phyloP scores from a whole-genome alignment of 2,797 vertebrate genomes.

The Parauchenoglanis ngamensis region DNA sequence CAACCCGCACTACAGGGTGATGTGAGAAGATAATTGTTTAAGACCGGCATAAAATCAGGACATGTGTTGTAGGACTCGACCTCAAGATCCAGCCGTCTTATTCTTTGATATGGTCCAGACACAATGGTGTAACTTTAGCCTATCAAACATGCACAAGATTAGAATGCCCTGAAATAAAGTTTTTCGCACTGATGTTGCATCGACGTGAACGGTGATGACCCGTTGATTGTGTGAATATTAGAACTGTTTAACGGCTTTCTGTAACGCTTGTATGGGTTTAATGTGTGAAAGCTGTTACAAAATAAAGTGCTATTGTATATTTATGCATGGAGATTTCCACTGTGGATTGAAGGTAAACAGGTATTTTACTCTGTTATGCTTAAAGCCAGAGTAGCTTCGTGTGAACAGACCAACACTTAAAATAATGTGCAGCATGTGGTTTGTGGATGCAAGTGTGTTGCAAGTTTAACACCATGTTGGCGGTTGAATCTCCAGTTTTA shows the following conservation, averaged over 20 bases:
- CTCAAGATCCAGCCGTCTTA: neutral
- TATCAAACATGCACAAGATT: neutral
- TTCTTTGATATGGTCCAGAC: neutral
- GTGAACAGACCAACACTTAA: neutral
- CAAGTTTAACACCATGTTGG: neutral
- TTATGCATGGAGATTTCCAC: conserved; percentile 18
- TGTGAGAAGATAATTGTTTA: neutral
- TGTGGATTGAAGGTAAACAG: neutral
- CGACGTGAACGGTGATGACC: neutral
- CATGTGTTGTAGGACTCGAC: neutral
- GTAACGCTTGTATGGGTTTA: neutral
- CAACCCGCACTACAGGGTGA: neutral
- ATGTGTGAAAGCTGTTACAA: neutral
- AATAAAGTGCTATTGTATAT: neutral
- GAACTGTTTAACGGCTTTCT: neutral
- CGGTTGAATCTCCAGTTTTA: neutral
- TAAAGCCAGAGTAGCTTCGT: neutral
- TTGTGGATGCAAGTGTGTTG: neutral
- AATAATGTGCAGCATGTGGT: neutral
- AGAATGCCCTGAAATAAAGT: too few species aligned
- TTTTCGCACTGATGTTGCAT: neutral
- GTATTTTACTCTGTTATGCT: neutral
- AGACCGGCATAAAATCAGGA: neutral
- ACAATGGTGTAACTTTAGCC: neutral
- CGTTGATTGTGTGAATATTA: neutral